Conservation (phyloP, 2,797 vertebrate genomes). For the Geotrypetes seraphini region DNA sequence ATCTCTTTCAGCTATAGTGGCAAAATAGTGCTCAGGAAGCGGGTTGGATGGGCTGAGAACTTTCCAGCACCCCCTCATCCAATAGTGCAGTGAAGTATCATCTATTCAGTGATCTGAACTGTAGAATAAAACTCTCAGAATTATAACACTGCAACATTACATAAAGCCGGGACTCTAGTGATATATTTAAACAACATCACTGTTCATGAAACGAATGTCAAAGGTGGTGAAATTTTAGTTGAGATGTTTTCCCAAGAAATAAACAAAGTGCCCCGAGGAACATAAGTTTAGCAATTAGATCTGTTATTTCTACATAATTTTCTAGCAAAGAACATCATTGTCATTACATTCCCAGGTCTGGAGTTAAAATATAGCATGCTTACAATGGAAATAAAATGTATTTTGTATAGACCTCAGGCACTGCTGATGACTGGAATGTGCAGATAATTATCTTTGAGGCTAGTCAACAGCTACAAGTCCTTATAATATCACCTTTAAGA, state of each 20-base stretch:
- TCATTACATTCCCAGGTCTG: conserved; percentile 13
- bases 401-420: conserved; percentile 30
- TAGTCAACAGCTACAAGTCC: conserved; percentile 44
- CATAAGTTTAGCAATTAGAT: neutral
- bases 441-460: conserved; percentile 58
- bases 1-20: too few relatives aligned
- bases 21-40: too few relatives aligned
- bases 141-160: too few relatives aligned
- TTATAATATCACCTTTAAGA: conserved; percentile 55
- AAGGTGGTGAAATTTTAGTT: neutral
- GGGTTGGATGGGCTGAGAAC: too few relatives aligned
- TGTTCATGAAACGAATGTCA: neutral
- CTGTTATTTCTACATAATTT: conserved; percentile 9
- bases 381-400: conserved; percentile 33
- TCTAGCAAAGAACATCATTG: conserved; percentile 13
- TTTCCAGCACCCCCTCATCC: too few relatives aligned
- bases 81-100: conserved; percentile 2
- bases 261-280: neutral
- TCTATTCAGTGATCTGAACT: too few relatives aligned
- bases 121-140: too few relatives aligned
- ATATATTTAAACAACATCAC: too few relatives aligned
- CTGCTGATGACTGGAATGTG: conserved; percentile 49
- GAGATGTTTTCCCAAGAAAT: neutral
- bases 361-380: conserved; percentile 29
- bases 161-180: too few relatives aligned